Base-by-base conservation (phyloP, 92 coral and sea anemone genomes). In the Meandrina meandrites region DNA sequence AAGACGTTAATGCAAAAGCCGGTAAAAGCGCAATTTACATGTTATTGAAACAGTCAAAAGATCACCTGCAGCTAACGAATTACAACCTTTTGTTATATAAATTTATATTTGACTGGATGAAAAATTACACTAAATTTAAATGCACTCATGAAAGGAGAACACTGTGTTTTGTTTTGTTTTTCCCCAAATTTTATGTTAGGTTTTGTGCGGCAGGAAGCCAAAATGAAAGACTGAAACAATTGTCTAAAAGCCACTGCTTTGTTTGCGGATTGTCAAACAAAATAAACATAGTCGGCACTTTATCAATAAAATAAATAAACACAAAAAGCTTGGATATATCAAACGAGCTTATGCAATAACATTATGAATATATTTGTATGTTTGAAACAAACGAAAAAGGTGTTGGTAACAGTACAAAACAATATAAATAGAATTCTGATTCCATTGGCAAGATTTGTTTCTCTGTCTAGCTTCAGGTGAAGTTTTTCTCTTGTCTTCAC, bases 231-330 rank as follows among this genome's bases (percentile, higher is more conserved):
- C 34, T 28, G 24, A 45, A 62, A 47, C 84, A 80, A 53, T 42
- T 64, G 74, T 80, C 57, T 27, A 6, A 19, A 66, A 42, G 40
- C 8, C 21, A 28, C 54, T 13, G n/a, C 19, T 67, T 11, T 83
- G 70, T 72, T 72, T 83, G 51, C 18, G 45, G 21, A 32, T 30
- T 74, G 78, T 37, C 79, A 83, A 83, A 71, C 31, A 51, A 53
- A 68, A 21, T 37, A 50, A 31, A 72, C 36, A 51, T 48, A 1
- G 70, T 51, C 36, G 48, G 70, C 24, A 16, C 42, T 83, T 83
- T 53, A 31, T 68, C 37, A 72, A 83, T 53, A 54, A 31, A 72
- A 32, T 51, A 51, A 53, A 83, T 36, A 34, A 83, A 72, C 53
- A 66, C 27, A 50, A 1, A 53, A 36, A 36, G 53, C 70, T 35